These are phyloP conservation scores for Caenorhabditis becei DNA, from an alignment of 2,888 invertebrate species.

Conservation along the genomic window DNA sequence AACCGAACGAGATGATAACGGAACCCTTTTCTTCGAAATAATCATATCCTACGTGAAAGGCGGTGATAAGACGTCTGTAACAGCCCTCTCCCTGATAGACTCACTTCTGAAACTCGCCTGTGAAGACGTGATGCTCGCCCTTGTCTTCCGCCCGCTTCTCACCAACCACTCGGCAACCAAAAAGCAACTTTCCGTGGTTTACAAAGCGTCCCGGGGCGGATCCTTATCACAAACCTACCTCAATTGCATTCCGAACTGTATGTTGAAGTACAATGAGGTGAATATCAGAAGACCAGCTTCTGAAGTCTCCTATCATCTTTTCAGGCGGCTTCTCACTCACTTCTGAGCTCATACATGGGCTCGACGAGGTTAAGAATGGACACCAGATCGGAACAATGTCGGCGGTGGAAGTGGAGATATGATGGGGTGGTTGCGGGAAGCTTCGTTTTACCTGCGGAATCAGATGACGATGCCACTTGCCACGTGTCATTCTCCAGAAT, in stretches of 20 bases:
- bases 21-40: slow-evolving; percentile 86
- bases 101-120: slow-evolving; percentile 93
- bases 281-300: background rate
- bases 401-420: slow-evolving; percentile 70
- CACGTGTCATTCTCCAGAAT: slow-evolving; percentile 73
- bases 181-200: slow-evolving; percentile 54
- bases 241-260: slow-evolving; percentile 67
- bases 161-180: slow-evolving; percentile 57
- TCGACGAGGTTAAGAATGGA: slow-evolving; percentile 63
- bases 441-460: slow-evolving; percentile 63
- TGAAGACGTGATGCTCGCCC: slow-evolving; percentile 90
- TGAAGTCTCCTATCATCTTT: background rate
- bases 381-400: slow-evolving; percentile 52
- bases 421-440: slow-evolving; percentile 67
- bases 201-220: slow-evolving; percentile 39
- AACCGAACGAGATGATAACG: slow-evolving; percentile 87
- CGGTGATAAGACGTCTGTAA: slow-evolving; percentile 86
- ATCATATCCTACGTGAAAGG: slow-evolving; percentile 62
- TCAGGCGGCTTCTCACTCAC: slow-evolving; percentile 20
- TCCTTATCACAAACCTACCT: slow-evolving; percentile 61
- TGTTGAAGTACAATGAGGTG: slow-evolving; percentile 65
- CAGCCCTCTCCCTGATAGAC: slow-evolving; percentile 92
- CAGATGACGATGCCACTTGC: slow-evolving; percentile 69
- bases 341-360: slow-evolving; percentile 54
- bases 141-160: slow-evolving; percentile 63